These are phyloP conservation scores for Hermaeophaga mercurialis DNA, from an alignment of 2,888 invertebrate genomes.

Conservation along the genomic window DNA sequence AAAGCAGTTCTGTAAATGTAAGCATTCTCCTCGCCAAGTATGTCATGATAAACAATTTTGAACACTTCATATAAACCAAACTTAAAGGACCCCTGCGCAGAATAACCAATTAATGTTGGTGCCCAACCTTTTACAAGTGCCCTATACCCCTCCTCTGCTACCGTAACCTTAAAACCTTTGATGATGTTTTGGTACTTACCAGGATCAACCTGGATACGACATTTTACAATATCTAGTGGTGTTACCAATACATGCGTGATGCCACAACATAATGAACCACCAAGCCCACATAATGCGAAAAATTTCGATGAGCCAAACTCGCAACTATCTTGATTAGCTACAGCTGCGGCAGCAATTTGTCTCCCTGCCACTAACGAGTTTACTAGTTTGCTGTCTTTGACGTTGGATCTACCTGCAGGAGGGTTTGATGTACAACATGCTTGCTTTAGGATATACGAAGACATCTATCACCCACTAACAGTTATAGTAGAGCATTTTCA, in stretches of 20 bases:
- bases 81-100: slow-evolving; percentile 92
- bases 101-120: slow-evolving; percentile 96
- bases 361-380: slow-evolving; percentile 11
- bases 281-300: slow-evolving; percentile 90
- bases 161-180: slow-evolving; percentile 81
- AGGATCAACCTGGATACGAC: slow-evolving; percentile 90
- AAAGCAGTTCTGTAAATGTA: slow-evolving; percentile 86
- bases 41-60: slow-evolving; percentile 66
- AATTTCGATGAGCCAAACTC: slow-evolving; percentile 91
- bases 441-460: no score
- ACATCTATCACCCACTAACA: no score
- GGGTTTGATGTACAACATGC: no score
- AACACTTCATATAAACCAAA: slow-evolving; percentile 97
- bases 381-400: slow-evolving; percentile 2
- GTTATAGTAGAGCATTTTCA: no score
- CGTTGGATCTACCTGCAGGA: no score
- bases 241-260: slow-evolving; percentile 92
- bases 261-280: slow-evolving; percentile 75
- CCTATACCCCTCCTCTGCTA: slow-evolving; percentile 83
- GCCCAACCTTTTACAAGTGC: slow-evolving; percentile 96
- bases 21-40: slow-evolving; percentile 89
- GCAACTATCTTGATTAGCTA: slow-evolving; percentile 58
- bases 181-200: slow-evolving; percentile 90
- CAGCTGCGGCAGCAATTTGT: slow-evolving; percentile 33
- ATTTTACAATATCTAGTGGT: slow-evolving; percentile 94